phyloP scores from a whole-genome alignment of 2,113 vertebrate genomes.

The Muntiacus muntjak region DNA sequence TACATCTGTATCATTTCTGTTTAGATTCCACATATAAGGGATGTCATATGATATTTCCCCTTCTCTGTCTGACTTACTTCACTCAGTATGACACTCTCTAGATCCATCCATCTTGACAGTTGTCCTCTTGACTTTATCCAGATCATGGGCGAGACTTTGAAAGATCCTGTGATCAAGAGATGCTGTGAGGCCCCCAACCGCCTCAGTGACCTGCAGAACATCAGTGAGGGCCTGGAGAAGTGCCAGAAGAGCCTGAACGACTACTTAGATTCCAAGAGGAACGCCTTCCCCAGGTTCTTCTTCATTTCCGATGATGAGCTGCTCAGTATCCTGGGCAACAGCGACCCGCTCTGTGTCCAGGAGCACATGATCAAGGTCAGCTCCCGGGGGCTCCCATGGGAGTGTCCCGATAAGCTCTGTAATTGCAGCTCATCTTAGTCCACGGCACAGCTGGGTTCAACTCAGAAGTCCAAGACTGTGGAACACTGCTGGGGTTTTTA shows the following conservation, averaged over 20 bases:
- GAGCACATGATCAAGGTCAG: constrained; percentile 97
- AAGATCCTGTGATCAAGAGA: constrained; percentile 87
- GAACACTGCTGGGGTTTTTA: neutral
- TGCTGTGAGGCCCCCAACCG: constrained; percentile 89
- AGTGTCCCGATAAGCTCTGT: rapidly evolving
- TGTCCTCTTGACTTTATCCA: constrained; percentile 54
- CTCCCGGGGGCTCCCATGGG: rapidly evolving
- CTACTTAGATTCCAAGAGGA: constrained; percentile 94
- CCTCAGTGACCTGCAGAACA: constrained; percentile 84
- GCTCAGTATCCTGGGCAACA: constrained; percentile 95
- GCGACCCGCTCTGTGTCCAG: constrained; percentile 91
- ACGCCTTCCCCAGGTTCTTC: constrained; percentile 96
- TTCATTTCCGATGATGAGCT: constrained; percentile 98
- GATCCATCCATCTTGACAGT: neutral
- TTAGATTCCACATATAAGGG: neutral
- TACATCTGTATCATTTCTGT: neutral
- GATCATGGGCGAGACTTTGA: constrained; percentile 92
- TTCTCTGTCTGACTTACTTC: neutral
- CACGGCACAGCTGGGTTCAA: neutral
- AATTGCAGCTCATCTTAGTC: rapidly evolving
- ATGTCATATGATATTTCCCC: neutral
- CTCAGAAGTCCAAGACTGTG: neutral
- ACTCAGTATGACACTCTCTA: neutral
- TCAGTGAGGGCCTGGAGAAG: constrained; percentile 89
- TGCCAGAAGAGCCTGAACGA: constrained; percentile 97